Percentiles rank a stretch among this genome's conserved stretches.
phyloP scores from a whole-genome alignment of 2,888 invertebrate species.

The Xanthorhoe spadicearia region DNA sequence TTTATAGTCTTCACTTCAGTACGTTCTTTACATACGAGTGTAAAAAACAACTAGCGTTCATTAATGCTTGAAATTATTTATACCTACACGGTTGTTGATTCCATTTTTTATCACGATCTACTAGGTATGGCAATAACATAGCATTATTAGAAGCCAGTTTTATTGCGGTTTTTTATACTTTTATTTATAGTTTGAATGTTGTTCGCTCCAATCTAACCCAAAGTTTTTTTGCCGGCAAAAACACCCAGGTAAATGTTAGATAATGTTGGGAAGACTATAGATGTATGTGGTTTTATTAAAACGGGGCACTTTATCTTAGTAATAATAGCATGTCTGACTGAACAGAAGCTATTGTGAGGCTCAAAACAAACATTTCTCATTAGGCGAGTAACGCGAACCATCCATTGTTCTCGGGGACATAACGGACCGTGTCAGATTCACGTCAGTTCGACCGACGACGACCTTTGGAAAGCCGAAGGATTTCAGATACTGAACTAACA shows the following conservation, averaged over 20 bases:
- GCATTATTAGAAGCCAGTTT: conserved; percentile 20
- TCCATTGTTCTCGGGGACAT: conserved; percentile 80
- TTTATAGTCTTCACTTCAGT: conserved; percentile 58
- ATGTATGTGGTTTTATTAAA: conserved; percentile 52
- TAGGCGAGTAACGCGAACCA: conserved; percentile 76
- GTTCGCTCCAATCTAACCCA: neutral
- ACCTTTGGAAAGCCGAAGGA: conserved; percentile 61
- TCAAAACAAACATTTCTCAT: conserved; percentile 83
- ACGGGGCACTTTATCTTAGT: conserved; percentile 61
- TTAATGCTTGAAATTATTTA: conserved; percentile 27
- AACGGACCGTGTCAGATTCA: conserved; percentile 80
- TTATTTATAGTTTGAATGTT: conserved; percentile 8
- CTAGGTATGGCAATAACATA: conserved; percentile 10
- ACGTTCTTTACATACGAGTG: conserved; percentile 36
- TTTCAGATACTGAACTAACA: conserved; percentile 26
- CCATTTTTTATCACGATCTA: conserved; percentile 22
- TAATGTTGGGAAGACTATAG: conserved; percentile 47
- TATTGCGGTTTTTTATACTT: conserved; percentile 12
- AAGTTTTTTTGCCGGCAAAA: conserved; percentile 15
- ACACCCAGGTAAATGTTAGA: conserved; percentile 26
- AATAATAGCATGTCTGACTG: conserved; percentile 73
- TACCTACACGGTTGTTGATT: conserved; percentile 22
- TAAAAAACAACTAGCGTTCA: conserved; percentile 37
- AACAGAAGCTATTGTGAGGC: conserved; percentile 72
- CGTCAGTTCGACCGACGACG: conserved; percentile 73